Conservation (phyloP, 2,797 vertebrate species). For the Spatula clypeata region DNA sequence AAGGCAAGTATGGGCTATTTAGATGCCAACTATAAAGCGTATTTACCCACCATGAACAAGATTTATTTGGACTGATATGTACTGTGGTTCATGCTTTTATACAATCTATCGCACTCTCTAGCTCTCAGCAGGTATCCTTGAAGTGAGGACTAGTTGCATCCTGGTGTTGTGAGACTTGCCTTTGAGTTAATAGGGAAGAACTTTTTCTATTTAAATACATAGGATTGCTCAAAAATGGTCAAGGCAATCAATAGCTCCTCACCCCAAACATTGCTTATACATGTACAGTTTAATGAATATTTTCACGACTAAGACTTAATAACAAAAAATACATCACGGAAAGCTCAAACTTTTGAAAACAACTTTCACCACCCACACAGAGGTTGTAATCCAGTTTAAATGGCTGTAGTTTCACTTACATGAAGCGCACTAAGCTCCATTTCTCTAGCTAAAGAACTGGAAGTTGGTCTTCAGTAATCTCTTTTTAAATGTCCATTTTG, state of each 20-base stretch:
- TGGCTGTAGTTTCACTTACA: neutral
- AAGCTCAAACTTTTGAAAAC: neutral
- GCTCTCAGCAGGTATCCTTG: neutral
- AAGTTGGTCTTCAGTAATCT: conserved; percentile 45
- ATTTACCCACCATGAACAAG: conserved; percentile 22
- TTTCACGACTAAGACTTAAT: neutral
- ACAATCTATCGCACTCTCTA: conserved; percentile 6
- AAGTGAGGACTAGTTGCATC: neutral
- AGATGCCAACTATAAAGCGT: neutral
- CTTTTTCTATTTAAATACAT: neutral
- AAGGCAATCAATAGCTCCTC: neutral
- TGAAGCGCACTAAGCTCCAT: neutral
- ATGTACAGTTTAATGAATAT: accelerated
- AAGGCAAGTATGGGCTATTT: conserved; percentile 1
- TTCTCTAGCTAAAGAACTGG: conserved; percentile 39
- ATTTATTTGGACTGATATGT: conserved; percentile 40
- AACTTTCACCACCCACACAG: neutral
- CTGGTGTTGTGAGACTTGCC: neutral
- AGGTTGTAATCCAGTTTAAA: neutral
- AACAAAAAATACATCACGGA: neutral
- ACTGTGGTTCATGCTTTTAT: conserved; percentile 18
- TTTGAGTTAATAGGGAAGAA: neutral
- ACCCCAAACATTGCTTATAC: accelerated
- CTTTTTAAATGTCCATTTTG: conserved; percentile 56
- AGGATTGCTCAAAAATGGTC: neutral